Evolutionary conservation across 1,140 invertebrate species (phyloP), one percentile per base, ranked within the genome.

Genomic region (Lutraria rhynchaena): DNA sequence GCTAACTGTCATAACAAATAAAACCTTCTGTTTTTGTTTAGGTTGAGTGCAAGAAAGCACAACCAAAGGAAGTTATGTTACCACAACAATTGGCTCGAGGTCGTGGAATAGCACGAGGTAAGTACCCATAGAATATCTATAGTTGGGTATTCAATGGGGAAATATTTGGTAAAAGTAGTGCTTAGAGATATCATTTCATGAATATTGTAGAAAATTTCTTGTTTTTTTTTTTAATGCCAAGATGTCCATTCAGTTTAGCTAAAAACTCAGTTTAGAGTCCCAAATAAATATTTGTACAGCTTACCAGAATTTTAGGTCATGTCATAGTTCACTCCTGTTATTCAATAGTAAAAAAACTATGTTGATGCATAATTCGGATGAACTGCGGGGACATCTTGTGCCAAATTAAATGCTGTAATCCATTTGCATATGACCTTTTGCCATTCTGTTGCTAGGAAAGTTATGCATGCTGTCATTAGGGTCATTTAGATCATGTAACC

Each of bases 41-140:
- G 98, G 98, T 99, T 93, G 98, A 99, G 94, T 99, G 98, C 94
- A 99, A 99, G 95, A 99, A 99, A 94, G 98, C 98, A 91, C 98
- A 99, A 93, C 98, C 98, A 75, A 99, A 99, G 95, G 98, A 99
- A 95, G 98, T 99, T 89, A 99, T 99, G 98, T 95, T 99, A 27
- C 89, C 89, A 29, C 87, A 86, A 15, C 89, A 85, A 60, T 77
- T 87, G 27, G 83, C 85, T 46, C 76, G 89, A 31, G 87, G 88
- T 5, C 82, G 90, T 31, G 89, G 89, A n/a, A 73, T 90, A 24
- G 83, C 87, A 49, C 71, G 89, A 76, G 89, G 89, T 78, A 86
- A 85, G 51, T 83, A 83, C 31, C 13, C 13, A 24, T 65, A 19
- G 69, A 61, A 37, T 13, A 24, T 27, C 7, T 41, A 41, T 73